A percentile compares a stretch with the other conserved stretches of the same genome.
These are phyloP conservation scores for Tylochromis polylepis DNA, from an alignment of 2,113 vertebrate species.

Conservation along the genomic window DNA sequence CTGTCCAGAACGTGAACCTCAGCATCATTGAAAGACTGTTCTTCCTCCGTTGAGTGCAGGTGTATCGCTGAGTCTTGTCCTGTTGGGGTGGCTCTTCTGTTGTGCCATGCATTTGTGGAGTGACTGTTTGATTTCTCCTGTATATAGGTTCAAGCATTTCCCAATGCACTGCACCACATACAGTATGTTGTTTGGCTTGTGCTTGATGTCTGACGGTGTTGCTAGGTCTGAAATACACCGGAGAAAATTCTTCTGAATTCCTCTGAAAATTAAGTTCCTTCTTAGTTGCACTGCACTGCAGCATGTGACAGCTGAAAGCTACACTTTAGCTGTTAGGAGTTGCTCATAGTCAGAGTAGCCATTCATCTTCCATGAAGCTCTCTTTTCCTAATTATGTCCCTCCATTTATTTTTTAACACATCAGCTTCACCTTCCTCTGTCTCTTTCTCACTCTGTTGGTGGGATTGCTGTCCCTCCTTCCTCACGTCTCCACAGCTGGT, in stretches of 20 bases:
- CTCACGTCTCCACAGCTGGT: background rate
- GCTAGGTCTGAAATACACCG: background rate
- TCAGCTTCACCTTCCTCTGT: too few relatives aligned
- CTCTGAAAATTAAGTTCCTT: background rate
- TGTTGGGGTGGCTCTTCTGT: too few relatives aligned
- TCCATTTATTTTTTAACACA: background rate
- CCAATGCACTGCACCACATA: rapidly evolving
- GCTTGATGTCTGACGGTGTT: background rate
- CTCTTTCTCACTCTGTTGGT: too few relatives aligned
- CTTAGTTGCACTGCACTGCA: background rate
- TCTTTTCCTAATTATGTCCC: background rate
- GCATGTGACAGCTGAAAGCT: too few relatives aligned
- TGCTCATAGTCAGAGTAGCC: too few relatives aligned
- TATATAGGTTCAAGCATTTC: background rate
- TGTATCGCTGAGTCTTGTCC: too few relatives aligned
- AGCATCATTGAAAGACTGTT: too few relatives aligned
- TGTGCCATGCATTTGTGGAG: background rate
- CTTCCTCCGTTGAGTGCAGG: too few relatives aligned
- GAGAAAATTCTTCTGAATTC: background rate
- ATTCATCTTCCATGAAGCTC: too few relatives aligned
- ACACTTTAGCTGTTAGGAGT: too few relatives aligned
- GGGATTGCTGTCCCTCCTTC: too few relatives aligned
- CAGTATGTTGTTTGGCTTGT: background rate
- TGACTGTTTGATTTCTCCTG: background rate
- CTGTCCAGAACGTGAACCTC: too few relatives aligned